A percentile compares a stretch with the other conserved stretches of the same genome.
phyloP scores from a whole-genome alignment of 2,797 vertebrate genomes.

The Astyanax mexicanus region DNA sequence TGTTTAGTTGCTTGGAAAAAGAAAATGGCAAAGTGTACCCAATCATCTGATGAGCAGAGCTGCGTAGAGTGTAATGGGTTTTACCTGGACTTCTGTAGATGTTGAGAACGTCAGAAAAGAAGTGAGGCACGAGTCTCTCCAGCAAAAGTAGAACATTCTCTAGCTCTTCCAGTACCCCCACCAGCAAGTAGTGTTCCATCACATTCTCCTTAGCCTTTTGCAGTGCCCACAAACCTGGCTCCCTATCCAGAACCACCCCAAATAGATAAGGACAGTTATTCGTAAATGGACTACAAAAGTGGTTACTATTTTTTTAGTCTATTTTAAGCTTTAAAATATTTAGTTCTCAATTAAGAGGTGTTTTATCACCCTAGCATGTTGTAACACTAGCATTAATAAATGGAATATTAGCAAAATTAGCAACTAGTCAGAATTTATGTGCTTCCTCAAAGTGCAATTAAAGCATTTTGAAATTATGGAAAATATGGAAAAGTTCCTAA shows the following conservation, averaged over 20 bases:
- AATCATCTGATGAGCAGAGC: neutral
- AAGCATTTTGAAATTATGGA: no score
- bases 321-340: no score
- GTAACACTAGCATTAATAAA: no score
- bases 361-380: no score
- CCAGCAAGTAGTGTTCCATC: conserved; percentile 95
- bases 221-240: conserved; percentile 94
- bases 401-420: no score
- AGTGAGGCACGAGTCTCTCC: conserved; percentile 98
- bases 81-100: conserved; percentile 97
- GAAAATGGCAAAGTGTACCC: neutral
- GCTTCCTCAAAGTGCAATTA: no score
- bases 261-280: neutral
- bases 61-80: neutral
- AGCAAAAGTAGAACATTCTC: conserved; percentile 95
- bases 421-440: no score
- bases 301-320: no score
- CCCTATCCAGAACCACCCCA: conserved; percentile 76
- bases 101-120: conserved; percentile 93
- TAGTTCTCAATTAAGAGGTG: no score
- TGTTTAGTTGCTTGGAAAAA: no score
- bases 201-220: conserved; percentile 95
- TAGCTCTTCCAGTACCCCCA: conserved; percentile 95
- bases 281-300: conserved; percentile 1
- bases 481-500: no score